Evolutionary conservation across 2,797 vertebrate genomes (phyloP).

Genomic region (Acipenser transmontanus): DNA sequence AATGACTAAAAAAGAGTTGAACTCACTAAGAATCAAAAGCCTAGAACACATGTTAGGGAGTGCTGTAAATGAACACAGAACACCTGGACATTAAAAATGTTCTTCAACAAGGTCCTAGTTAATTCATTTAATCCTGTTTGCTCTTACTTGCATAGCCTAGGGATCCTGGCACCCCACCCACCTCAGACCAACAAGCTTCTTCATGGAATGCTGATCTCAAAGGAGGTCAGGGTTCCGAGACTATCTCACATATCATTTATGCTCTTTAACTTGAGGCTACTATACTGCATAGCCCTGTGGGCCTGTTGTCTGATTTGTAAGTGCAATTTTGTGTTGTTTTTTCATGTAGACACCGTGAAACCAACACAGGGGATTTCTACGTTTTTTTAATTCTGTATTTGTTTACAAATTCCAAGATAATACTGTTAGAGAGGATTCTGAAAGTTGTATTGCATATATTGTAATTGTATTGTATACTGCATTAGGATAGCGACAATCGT

Average conservation of each 20-base stretch:
- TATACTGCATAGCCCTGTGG: background rate
- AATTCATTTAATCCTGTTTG: too few relatives aligned
- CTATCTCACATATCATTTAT: background rate
- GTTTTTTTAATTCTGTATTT: constrained; percentile 6
- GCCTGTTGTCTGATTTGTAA: background rate
- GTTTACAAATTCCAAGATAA: constrained; percentile 15
- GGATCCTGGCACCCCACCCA: too few relatives aligned
- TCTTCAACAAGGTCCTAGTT: too few relatives aligned
- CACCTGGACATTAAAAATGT: too few relatives aligned
- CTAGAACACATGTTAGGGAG: too few relatives aligned
- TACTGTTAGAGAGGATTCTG: constrained; percentile 17
- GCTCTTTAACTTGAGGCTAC: constrained; percentile 1
- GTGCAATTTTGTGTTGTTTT: background rate
- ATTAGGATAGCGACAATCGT: background rate
- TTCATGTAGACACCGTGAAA: background rate
- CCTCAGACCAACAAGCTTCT: background rate
- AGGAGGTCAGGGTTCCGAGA: background rate
- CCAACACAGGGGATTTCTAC: background rate
- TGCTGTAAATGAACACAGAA: too few relatives aligned
- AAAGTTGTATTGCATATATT: constrained; percentile 5
- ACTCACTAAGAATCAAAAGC: too few relatives aligned
- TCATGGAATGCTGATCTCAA: constrained; percentile 4
- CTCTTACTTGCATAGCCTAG: too few relatives aligned
- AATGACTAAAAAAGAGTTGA: too few relatives aligned
- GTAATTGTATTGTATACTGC: constrained; percentile 4